Conservation (phyloP, 2,113 vertebrate species). For the Gavialis gangeticus region DNA sequence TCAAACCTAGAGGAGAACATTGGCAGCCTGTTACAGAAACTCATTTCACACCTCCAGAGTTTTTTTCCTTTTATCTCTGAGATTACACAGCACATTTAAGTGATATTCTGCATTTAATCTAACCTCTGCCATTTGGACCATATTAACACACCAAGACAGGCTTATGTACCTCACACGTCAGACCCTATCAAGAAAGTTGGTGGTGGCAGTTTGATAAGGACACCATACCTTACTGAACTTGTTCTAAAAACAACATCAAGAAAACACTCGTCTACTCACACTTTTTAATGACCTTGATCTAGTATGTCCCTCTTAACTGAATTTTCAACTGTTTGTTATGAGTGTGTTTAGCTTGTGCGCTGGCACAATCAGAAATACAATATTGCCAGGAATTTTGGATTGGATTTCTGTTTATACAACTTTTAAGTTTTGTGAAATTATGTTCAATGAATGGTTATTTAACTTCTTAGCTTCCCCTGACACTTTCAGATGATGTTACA, state of each 20-base stretch:
- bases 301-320: constrained; percentile 31
- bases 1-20: constrained; percentile 67
- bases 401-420: background rate
- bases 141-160: constrained; percentile 68
- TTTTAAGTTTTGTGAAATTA: background rate
- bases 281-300: constrained; percentile 75
- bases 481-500: background rate
- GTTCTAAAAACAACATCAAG: constrained; percentile 84
- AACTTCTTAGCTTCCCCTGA: background rate
- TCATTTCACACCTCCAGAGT: constrained; percentile 79
- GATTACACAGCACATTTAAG: constrained; percentile 74
- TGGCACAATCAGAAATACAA: background rate
- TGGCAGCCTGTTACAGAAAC: constrained; percentile 73
- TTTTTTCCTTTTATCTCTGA: constrained; percentile 78
- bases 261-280: constrained; percentile 54
- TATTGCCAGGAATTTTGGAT: background rate
- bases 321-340: background rate
- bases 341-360: background rate
- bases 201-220: constrained; percentile 76
- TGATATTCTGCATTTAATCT: constrained; percentile 76
- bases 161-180: constrained; percentile 85
- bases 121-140: constrained; percentile 70
- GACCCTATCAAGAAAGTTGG: constrained; percentile 77
- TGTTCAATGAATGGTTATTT: background rate
- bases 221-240: constrained; percentile 63